Evolutionary conservation across 2,888 invertebrate species (phyloP).

Genomic region (Monopis laevigella): DNA sequence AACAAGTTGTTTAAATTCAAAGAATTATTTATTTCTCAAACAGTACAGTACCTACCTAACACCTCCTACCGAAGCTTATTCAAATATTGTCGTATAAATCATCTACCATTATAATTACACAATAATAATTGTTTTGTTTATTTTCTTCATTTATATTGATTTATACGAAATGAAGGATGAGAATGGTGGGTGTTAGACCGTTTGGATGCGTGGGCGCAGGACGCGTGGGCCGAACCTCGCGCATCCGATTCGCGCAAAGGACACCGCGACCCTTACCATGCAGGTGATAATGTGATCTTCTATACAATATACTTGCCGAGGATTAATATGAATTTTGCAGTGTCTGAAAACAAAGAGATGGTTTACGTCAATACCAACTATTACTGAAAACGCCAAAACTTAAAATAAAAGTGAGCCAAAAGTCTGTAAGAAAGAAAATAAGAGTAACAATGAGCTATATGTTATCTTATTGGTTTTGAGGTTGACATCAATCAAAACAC

Average conservation of each 20-base stretch:
- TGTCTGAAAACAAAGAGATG: too few species aligned
- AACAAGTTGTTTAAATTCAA: too few species aligned
- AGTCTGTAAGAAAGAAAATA: too few species aligned
- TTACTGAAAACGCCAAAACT: too few species aligned
- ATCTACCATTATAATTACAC: constrained; percentile 41
- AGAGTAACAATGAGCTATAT: too few species aligned
- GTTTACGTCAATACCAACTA: too few species aligned
- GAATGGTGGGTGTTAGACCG: constrained; percentile 4
- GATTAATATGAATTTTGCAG: too few species aligned
- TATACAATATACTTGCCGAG: too few species aligned
- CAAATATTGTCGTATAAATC: constrained; percentile 38
- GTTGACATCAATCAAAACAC: too few species aligned
- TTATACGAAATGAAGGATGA: constrained; percentile 27
- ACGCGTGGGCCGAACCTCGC: constrained; percentile 17
- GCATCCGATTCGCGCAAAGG: constrained; percentile 17
- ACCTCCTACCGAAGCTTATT: constrained; percentile 26
- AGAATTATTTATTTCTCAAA: too few species aligned
- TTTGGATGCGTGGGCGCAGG: constrained; percentile 7
- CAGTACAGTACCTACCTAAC: constrained; percentile 6
- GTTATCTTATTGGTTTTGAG: too few species aligned
- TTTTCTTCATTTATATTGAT: constrained; percentile 32
- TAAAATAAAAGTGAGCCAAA: too few species aligned
- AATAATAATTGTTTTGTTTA: constrained; percentile 17
- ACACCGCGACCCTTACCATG: constrained; percentile 26
- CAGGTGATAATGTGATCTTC: constrained; percentile 51